Evolutionary conservation across 2,113 vertebrate genomes (phyloP), one percentile per base, ranked within the genome.

Genomic region (Probosciger aterrimus): DNA sequence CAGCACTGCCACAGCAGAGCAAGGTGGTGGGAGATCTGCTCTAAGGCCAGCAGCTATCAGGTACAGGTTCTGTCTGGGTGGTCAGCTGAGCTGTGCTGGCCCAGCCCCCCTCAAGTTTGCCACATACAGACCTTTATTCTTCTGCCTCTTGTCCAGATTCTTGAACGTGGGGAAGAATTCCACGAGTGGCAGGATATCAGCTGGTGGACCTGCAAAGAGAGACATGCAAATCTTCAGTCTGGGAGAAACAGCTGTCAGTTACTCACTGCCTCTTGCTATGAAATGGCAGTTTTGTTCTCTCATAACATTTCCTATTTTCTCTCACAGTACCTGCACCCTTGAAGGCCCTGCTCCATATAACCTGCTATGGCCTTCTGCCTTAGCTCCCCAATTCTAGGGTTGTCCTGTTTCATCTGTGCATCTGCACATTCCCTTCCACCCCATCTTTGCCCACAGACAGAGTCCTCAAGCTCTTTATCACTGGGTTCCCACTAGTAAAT

Each of bases 171-270:
- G 98, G 59, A 96, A 96, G 24, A 97, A 96, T 96, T 99, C 98
- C 14, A 99, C 97, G 52, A 99, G 83, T 27, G 99, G 98, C 64
- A 99, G 97, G 84, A 99, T 98, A 91, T 99, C 98, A 71, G 96
- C 96, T 37, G 99, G 98, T 20, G 98, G 97, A n/a, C 99, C 99
- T 99, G 86, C 1, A 20, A 86, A 96, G 82, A 74, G 7, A 92
- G 63, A 86, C 25, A 33, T 11, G 25, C 33, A 88, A 60, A 69
- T 50, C 49, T 91, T 84, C 41, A 71, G 64, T 24, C 33, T 44
- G 25, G 28, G 37, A 81, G 30, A 49, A 92, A 57, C 1, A 44
- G 39, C 69, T 53, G 49, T 18, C 65, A 86, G 39, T 39, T 62
- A 44, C 62, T 71, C 30, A 37, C 55, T 31, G 46, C 20, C 35